Percentiles rank a stretch among this genome's conserved stretches.
phyloP scores from a whole-genome alignment of 2,888 invertebrate species.

The Pandemis cinnamomeana region DNA sequence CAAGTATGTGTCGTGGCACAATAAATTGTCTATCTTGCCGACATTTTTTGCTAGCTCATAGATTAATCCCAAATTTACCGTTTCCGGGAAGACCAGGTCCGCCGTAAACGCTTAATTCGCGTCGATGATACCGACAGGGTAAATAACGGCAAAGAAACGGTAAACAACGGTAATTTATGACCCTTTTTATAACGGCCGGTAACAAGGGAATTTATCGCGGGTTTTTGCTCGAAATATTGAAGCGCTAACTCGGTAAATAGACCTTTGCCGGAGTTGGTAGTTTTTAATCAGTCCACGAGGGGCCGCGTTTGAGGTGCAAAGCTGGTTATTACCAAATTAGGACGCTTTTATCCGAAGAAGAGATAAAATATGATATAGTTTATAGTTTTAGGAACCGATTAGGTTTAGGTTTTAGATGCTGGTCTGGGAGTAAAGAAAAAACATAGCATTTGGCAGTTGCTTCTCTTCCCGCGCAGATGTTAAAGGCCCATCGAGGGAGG shows the following conservation, averaged over 20 bases:
- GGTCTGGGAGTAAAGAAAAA: too few species aligned
- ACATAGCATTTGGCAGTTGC: too few species aligned
- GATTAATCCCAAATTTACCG: conserved; percentile 40
- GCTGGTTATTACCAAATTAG: too few species aligned
- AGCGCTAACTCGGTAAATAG: conserved; percentile 27
- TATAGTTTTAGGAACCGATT: too few species aligned
- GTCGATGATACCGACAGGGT: conserved; percentile 31
- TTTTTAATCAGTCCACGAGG: conserved; percentile 17
- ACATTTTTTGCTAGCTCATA: conserved; percentile 24
- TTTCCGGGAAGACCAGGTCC: conserved; percentile 7
- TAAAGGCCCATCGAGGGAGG: too few species aligned
- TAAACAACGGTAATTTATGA: conserved; percentile 40
- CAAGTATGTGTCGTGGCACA: too few species aligned
- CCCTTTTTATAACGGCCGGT: conserved; percentile 34
- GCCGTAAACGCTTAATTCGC: conserved; percentile 25
- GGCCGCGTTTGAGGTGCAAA: conserved; percentile 23
- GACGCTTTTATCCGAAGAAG: background rate
- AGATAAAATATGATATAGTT: too few species aligned
- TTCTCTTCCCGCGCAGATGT: too few species aligned
- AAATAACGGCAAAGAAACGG: conserved; percentile 26
- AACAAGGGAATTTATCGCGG: conserved; percentile 30
- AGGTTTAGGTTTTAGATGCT: too few species aligned
- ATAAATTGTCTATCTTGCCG: conserved; percentile 22
- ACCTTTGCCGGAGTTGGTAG: conserved; percentile 34
- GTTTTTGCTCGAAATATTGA: conserved; percentile 34